Conservation (phyloP, 2,113 vertebrate species). For the Poeciliopsis turrubarensis region DNA sequence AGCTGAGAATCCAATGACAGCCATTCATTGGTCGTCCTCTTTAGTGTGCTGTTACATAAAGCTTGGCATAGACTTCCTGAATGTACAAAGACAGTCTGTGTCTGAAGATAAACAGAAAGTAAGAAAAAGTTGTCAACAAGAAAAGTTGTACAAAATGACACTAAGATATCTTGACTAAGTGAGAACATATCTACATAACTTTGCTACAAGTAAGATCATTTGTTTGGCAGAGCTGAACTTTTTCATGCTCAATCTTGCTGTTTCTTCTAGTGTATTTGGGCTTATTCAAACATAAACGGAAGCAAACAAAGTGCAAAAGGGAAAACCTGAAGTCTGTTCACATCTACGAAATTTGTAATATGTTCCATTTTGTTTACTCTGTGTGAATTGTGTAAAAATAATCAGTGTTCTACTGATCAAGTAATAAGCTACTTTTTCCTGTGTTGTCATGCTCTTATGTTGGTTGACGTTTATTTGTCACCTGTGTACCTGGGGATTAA, state of each 20-base stretch:
- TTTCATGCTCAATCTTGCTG: too few species aligned
- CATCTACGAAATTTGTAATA: background rate
- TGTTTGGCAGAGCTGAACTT: too few species aligned
- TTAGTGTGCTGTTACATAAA: background rate
- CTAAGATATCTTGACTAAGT: background rate
- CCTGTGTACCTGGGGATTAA: background rate
- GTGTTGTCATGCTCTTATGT: background rate
- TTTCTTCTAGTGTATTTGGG: background rate
- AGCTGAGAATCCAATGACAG: conserved; percentile 19
- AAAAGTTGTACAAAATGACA: background rate
- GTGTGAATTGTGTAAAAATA: background rate
- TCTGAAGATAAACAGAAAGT: background rate
- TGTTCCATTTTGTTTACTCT: too few species aligned
- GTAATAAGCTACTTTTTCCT: background rate
- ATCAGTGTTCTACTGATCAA: background rate
- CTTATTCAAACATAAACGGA: background rate
- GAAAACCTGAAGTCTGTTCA: background rate
- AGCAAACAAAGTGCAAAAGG: background rate
- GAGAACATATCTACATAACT: background rate
- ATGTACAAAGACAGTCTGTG: background rate
- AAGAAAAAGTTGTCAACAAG: background rate
- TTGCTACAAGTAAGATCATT: background rate
- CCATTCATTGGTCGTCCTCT: conserved; percentile 8
- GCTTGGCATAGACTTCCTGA: background rate
- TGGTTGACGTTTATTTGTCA: background rate